Base-by-base conservation (phyloP, 2,113 vertebrate genomes). In the Dasyornis broadbenti region DNA sequence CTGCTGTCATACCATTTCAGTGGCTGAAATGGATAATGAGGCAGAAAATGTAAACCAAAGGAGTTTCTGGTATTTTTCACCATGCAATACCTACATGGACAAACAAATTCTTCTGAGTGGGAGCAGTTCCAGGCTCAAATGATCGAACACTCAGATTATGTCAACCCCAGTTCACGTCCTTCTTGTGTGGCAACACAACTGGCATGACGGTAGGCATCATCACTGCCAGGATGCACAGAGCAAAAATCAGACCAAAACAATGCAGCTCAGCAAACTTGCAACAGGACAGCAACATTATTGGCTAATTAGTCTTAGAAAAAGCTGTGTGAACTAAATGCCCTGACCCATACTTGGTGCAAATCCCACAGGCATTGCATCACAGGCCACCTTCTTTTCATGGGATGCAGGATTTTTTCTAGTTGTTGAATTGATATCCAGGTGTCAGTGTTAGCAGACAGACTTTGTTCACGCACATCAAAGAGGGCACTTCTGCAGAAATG, bases 301-400 rank as follows among this genome's bases (percentile, higher is more conserved):
- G 23, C 20, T 52, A 60, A 59, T 52, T 33, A 64, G 31, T 56
- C 35, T 57, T 69, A 50, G 50, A 59, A 82, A 80, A 82, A 50
- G 18, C 49, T 65, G 5, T 50, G 57, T 42, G 30, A 89, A 72
- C 16, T 6, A 28, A 60, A 65, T 33, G 20, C 11, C 33, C 15
- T 21, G 17, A 79, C 57, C 17, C 19, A 47, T 6, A 68, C 24
- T 47, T 59, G 13, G 37, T 91, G 49, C 0, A 6, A 95, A 70
- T 91, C 22, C 37, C 31, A 71, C 2, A 0, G 0, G 0, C 0
- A 1, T 4, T 73, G 33, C 15, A 31, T 73, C 27, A 35, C 31
- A 64, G 27, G 16, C 13, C 23, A n/a, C 27, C 33, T 82, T 89
- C 40, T 75, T 92, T 37, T 77, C 53, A 65, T 2, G 3, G 21